phyloP scores from a whole-genome alignment of 2,797 vertebrate species.

The Sciurus vulgaris region DNA sequence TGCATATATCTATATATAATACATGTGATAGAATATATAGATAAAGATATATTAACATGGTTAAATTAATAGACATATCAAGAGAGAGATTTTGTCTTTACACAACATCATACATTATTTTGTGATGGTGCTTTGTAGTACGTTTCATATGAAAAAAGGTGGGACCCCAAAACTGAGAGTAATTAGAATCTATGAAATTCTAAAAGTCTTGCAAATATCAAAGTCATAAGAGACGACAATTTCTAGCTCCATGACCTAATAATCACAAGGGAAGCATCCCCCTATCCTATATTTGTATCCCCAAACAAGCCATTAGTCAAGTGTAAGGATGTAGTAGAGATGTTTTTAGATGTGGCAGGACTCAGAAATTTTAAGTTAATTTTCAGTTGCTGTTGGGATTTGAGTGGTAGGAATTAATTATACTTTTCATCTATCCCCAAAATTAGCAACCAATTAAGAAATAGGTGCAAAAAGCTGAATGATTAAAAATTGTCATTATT shows the following conservation, averaged over 20 bases:
- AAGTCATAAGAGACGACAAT: too few relatives aligned
- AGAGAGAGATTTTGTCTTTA: too few relatives aligned
- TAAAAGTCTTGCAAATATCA: neutral
- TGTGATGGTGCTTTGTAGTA: neutral
- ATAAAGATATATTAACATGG: too few relatives aligned
- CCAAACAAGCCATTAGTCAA: conserved; percentile 18
- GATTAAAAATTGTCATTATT: neutral
- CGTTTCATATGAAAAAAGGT: neutral
- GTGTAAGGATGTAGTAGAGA: conserved; percentile 6
- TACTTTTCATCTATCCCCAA: conserved; percentile 32
- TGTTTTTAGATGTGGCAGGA: conserved; percentile 52
- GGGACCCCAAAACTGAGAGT: neutral
- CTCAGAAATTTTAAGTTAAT: conserved; percentile 56
- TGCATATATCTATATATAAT: neutral
- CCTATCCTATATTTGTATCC: neutral
- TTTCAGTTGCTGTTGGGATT: conserved; percentile 65
- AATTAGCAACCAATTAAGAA: conserved; percentile 68
- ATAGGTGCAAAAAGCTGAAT: neutral
- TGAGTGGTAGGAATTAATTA: conserved; percentile 63
- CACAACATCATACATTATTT: neutral
- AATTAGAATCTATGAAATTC: neutral
- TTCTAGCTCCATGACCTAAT: neutral
- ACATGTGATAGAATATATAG: neutral
- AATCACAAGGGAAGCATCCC: neutral
- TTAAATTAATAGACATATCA: neutral